Conservation (phyloP, 2,113 vertebrate genomes). For the Peromyscus polionotus region DNA sequence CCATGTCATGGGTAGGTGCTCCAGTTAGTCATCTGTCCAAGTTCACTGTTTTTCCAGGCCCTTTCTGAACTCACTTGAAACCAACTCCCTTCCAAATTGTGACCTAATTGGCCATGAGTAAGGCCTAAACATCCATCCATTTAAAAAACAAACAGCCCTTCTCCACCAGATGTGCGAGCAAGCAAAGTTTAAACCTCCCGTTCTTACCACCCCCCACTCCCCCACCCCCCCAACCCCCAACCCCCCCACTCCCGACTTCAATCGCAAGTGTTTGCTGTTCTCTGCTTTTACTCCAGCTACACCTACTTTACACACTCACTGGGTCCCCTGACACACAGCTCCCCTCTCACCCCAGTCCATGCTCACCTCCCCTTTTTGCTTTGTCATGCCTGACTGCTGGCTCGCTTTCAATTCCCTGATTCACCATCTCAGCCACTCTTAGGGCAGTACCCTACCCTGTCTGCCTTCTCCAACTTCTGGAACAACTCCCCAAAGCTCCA, state of each 20-base stretch:
- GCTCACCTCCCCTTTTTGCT: not conserved
- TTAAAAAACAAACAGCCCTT: not conserved
- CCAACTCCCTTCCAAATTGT: not conserved
- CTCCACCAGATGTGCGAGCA: not conserved
- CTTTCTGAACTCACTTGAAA: not conserved
- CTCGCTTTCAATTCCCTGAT: not conserved
- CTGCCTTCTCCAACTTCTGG: not conserved
- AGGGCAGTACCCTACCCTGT: not conserved
- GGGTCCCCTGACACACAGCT: not conserved
- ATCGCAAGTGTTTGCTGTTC: not conserved
- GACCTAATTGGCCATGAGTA: not conserved
- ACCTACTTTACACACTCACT: too few species aligned
- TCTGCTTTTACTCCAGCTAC: too few species aligned
- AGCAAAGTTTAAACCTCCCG: not conserved
- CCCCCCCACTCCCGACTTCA: not conserved
- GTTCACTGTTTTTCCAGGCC: not conserved
- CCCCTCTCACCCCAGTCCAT: not conserved
- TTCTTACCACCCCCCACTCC: not conserved
- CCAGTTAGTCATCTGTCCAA: not conserved
- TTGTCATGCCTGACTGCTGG: not conserved
- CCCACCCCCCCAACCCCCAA: too few species aligned
- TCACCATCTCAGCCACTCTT: not conserved
- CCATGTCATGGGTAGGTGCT: rapidly evolving
- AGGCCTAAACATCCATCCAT: not conserved
- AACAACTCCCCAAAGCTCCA: not conserved